A percentile compares a stretch with the other conserved stretches of the same genome.
These are phyloP conservation scores for Xenotilapia caudafasciata DNA, from an alignment of 2,113 vertebrate species.

Conservation along the genomic window DNA sequence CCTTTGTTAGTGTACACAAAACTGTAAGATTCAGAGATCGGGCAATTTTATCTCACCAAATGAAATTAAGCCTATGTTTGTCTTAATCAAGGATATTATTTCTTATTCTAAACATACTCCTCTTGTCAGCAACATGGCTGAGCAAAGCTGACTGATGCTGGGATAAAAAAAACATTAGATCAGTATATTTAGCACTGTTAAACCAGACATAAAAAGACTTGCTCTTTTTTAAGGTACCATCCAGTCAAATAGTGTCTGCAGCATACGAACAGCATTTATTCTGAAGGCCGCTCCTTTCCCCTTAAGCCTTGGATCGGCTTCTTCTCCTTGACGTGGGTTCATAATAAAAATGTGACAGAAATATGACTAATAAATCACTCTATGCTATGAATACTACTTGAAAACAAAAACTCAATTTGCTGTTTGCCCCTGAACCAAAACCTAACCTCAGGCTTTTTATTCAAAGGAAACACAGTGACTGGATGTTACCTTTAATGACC, in stretches of 20 bases:
- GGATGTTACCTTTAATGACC: conserved; percentile 29
- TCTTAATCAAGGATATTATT: conserved; percentile 17
- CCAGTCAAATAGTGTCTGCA: conserved; percentile 2
- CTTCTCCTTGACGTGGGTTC: not conserved
- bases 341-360: not conserved
- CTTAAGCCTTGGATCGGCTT: not conserved
- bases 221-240: conserved; percentile 12
- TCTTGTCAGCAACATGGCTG: not conserved
- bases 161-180: not conserved
- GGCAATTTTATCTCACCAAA: conserved; percentile 39
- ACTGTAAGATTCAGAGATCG: not conserved
- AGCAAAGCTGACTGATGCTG: not conserved
- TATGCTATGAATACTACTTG: not conserved
- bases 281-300: not conserved
- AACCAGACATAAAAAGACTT: not conserved
- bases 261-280: not conserved
- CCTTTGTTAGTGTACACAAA: not conserved
- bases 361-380: not conserved
- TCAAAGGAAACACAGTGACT: conserved; percentile 21
- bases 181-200: not conserved
- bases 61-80: conserved; percentile 13
- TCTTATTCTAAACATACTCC: not conserved
- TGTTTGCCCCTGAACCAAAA: not conserved
- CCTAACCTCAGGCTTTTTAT: conserved; percentile 34
- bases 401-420: not conserved